Evolutionary conservation across 2,113 vertebrate genomes (phyloP).

Genomic region (Ascaphus truei): DNA sequence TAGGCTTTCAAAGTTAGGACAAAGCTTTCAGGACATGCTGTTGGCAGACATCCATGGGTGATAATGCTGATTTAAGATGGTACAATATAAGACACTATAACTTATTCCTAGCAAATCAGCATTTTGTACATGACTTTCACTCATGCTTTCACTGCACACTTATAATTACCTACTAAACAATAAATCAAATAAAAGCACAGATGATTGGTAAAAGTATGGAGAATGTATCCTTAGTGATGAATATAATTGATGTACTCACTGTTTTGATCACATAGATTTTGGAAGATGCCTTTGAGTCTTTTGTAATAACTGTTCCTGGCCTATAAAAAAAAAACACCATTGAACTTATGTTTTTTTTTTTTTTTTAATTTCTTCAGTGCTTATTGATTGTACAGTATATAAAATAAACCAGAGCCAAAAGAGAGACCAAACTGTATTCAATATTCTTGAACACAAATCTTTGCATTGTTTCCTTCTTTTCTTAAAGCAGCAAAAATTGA

Average conservation of each 20-base stretch:
- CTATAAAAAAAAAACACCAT: slow-evolving; percentile 20
- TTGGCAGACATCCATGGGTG: slow-evolving; percentile 4
- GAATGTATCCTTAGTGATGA: not conserved
- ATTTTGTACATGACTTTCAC: slow-evolving; percentile 17
- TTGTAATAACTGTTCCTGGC: slow-evolving; percentile 32
- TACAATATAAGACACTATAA: slow-evolving; percentile 10
- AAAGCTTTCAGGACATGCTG: not conserved
- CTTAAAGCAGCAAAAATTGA: too few relatives aligned
- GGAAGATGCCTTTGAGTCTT: slow-evolving; percentile 5
- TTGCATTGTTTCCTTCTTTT: not conserved
- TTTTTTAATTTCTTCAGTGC: not conserved
- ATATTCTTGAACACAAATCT: not conserved
- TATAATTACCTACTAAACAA: slow-evolving; percentile 9
- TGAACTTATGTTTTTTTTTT: not conserved
- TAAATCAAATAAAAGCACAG: slow-evolving; percentile 20
- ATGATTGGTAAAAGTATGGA: not conserved
- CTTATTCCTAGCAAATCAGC: slow-evolving; percentile 28
- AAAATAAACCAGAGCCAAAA: not conserved
- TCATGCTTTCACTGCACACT: slow-evolving; percentile 15
- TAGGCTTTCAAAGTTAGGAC: slow-evolving; percentile 15
- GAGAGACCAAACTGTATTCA: not conserved
- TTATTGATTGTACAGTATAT: not conserved
- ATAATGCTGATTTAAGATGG: slow-evolving; percentile 37
- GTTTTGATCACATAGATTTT: slow-evolving; percentile 34
- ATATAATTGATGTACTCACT: slow-evolving; percentile 14